These are phyloP conservation scores for Zaprionus ornatus DNA, from an alignment of 1,140 invertebrate genomes.

Conservation along the genomic window DNA sequence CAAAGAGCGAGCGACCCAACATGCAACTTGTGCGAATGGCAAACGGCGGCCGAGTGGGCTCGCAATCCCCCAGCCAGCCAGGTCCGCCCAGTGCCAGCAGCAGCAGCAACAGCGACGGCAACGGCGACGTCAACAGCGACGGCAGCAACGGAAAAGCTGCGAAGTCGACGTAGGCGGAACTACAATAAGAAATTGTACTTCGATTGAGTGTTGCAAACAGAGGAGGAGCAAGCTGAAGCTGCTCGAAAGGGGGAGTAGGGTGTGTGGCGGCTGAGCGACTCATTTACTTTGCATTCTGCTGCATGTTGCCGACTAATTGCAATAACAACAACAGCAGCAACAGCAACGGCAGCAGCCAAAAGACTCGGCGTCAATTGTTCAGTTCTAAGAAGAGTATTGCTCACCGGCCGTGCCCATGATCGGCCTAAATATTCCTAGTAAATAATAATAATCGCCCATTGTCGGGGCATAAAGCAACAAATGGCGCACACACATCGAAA, in stretches of 20 bases:
- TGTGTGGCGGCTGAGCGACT: background rate
- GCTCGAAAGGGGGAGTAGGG: background rate
- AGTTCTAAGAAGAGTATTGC: background rate
- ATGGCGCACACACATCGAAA: background rate
- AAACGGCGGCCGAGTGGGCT: constrained; percentile 55
- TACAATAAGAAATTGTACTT: constrained; percentile 46
- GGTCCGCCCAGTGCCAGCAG: constrained; percentile 27
- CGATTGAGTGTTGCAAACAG: constrained; percentile 25
- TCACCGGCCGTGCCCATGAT: background rate
- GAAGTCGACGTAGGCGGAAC: constrained; percentile 41
- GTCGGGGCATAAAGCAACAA: constrained; percentile 9
- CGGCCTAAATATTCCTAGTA: constrained; percentile 4
- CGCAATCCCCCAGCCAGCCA: constrained; percentile 10
- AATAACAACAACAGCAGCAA: background rate
- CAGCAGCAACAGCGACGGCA: background rate
- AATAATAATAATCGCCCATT: constrained; percentile 11
- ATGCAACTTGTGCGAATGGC: constrained; percentile 74
- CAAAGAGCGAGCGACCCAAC: constrained; percentile 44
- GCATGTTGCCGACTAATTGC: constrained; percentile 36
- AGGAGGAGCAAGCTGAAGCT: too few relatives aligned
- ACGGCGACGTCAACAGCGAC: background rate
- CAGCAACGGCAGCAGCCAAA: background rate
- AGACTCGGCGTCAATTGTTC: background rate
- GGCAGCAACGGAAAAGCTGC: constrained; percentile 5
- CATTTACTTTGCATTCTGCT: constrained; percentile 40